Evolutionary conservation across 30 jellyfish, hydroid and myxozoan species (phyloP), one percentile per base, ranked within the genome.

Genomic region (Pelagia noctiluca): DNA sequence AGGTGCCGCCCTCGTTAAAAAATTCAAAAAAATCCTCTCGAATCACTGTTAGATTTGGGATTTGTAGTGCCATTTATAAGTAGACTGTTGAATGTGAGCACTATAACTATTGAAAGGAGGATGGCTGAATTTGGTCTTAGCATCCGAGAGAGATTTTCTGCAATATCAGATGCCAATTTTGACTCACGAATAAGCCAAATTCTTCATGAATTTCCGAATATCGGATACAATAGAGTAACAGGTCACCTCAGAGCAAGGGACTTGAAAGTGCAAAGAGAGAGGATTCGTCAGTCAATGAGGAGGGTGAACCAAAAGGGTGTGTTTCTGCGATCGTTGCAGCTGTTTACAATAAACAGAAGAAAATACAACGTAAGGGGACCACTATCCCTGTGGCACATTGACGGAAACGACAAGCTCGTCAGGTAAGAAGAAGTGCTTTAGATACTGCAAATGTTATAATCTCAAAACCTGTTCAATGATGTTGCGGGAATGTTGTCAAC

Each of bases 371-470:
- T 61, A 18, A 31, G 35, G n/a, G 84, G 84, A 7, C 85, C 90
- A 7, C 23, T 80, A 31, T 54, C 90, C 24, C 57, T 80, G 72
- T 80, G 84, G 85, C 90, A 80, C 50, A 46, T 63, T 22, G 90
- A 80, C 35, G 90, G 75, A 34, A 63, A 80, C 25, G 85, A 80
- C 52, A 80, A 80, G 47, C 34, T 62, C 5, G 36, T 80, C 24
- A 63, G 90, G 71, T 76, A 29, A 33, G 69, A 67, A 1, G 25
- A 1, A 25, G 28, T 61, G 18, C 3, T 30, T 18, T 11, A 61
- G 25, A 67, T 21, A 35, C 24, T n/a, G n/a, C n/a, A n/a, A n/a
- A n/a, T n/a, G n/a, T n/a, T n/a, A n/a, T n/a, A n/a, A n/a, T n/a
- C n/a, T n/a, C n/a, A n/a, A n/a, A n/a, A n/a, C n/a, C n/a, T n/a